These are phyloP conservation scores for Scaptomyza caliginosa DNA, from an alignment of 2,888 invertebrate species.

Conservation along the genomic window DNA sequence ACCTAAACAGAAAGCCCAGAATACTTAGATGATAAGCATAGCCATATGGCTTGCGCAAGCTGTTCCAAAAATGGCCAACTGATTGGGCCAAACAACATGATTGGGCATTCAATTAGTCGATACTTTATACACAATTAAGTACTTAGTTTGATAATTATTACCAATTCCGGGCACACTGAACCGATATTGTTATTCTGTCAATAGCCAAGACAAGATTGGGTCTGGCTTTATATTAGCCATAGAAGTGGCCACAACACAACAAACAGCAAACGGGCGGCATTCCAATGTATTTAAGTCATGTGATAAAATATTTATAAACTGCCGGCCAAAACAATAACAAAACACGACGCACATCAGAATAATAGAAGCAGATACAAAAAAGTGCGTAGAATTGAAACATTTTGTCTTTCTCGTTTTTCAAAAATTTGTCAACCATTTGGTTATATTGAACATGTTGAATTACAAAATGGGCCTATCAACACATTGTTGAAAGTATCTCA, in stretches of 20 bases:
- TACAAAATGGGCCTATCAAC: conserved; percentile 12
- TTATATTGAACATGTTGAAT: not conserved
- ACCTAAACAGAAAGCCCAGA: conserved; percentile 3
- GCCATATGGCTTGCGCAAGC: conserved; percentile 19
- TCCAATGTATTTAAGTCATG: conserved; percentile 77
- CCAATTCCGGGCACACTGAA: conserved; percentile 46
- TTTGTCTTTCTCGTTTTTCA: conserved; percentile 1
- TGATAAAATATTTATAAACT: conserved; percentile 60
- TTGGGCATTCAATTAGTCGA: conserved; percentile 63
- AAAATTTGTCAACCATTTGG: not conserved
- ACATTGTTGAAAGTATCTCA: conserved; percentile 29
- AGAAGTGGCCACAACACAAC: conserved; percentile 1
- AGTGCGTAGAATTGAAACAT: conserved; percentile 16
- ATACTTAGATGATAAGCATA: conserved; percentile 6
- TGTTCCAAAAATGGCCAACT: conserved; percentile 20
- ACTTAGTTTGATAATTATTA: conserved; percentile 54
- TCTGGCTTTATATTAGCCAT: conserved; percentile 1
- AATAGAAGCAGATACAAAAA: not conserved
- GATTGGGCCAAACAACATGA: conserved; percentile 39
- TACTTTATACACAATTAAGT: conserved; percentile 60
- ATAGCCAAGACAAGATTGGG: conserved; percentile 28
- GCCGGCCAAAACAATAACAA: conserved; percentile 14
- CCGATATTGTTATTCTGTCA: conserved; percentile 57
- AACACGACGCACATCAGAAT: conserved; percentile 2
- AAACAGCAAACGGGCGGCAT: conserved; percentile 34